These are phyloP conservation scores for Abramis brama DNA, from an alignment of 2,113 vertebrate genomes.

Conservation along the genomic window DNA sequence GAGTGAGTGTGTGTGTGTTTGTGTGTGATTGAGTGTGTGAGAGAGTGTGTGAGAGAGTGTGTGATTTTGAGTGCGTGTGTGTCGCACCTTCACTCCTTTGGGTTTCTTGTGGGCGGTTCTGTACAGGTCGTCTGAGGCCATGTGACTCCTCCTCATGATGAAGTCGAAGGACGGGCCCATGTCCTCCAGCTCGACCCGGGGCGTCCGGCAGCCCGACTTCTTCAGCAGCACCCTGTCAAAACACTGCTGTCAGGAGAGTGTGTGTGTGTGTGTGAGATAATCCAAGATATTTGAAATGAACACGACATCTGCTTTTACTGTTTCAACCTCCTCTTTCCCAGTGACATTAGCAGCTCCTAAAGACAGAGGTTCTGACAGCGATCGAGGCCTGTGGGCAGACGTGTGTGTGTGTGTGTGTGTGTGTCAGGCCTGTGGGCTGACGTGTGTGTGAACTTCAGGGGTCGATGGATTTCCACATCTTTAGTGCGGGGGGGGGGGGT, in stretches of 20 bases:
- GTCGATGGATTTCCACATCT: too few species aligned
- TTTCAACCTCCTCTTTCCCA: too few species aligned
- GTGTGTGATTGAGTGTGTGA: background rate
- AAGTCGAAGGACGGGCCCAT: constrained; percentile 93
- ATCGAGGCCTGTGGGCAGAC: too few species aligned
- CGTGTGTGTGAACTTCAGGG: too few species aligned
- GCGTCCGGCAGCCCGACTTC: constrained; percentile 93
- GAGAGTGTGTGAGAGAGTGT: background rate
- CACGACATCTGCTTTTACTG: too few species aligned
- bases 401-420: too few species aligned
- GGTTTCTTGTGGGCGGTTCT: constrained; percentile 86
- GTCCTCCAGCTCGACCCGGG: constrained; percentile 93
- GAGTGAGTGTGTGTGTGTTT: background rate
- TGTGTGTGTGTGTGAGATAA: background rate
- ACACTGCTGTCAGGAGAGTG: too few species aligned
- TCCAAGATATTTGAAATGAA: too few species aligned
- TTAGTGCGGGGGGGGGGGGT: rapidly evolving
- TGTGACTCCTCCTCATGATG: constrained; percentile 86
- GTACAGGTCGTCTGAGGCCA: constrained; percentile 94
- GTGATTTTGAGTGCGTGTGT: background rate
- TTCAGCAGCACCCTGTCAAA: constrained; percentile 86
- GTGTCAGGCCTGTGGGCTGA: too few species aligned
- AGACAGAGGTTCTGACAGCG: too few species aligned
- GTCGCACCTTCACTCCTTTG: constrained; percentile 86
- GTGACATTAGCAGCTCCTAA: too few species aligned